Evolutionary conservation across 2,113 vertebrate genomes (phyloP).

Genomic region (Phalacrocorax pelagicus): DNA sequence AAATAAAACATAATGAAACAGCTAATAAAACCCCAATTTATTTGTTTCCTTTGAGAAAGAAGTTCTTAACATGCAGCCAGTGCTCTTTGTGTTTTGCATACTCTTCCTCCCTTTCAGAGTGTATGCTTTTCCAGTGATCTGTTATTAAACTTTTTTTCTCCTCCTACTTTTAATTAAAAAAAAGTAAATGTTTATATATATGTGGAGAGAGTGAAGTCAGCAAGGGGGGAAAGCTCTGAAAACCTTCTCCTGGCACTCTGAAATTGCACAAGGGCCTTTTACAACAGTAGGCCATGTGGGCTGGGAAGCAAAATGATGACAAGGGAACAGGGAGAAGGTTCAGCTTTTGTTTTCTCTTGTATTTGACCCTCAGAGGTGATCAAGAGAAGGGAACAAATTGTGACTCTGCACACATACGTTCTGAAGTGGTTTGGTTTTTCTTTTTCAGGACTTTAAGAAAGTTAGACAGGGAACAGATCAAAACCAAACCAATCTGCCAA

Average conservation of each 20-base stretch:
- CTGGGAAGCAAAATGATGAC: not conserved
- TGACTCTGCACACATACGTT: not conserved
- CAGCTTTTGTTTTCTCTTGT: not conserved
- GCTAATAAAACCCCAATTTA: constrained; percentile 77
- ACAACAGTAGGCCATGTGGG: not conserved
- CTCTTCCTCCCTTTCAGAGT: constrained; percentile 59
- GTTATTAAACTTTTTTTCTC: constrained; percentile 27
- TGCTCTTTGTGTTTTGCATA: constrained; percentile 59
- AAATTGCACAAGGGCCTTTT: not conserved
- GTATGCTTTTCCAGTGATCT: constrained; percentile 18
- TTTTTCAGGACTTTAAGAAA: not conserved
- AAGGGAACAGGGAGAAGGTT: not conserved
- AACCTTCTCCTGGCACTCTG: not conserved
- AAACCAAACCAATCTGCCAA: not conserved
- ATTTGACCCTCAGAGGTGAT: not conserved
- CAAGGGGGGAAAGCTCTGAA: not conserved
- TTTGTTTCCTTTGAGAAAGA: constrained; percentile 71
- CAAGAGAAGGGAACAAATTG: not conserved
- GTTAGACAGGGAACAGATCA: not conserved
- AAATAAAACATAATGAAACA: constrained; percentile 80
- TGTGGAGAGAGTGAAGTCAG: not conserved
- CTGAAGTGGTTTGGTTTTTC: not conserved
- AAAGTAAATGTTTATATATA: not conserved
- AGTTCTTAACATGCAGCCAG: constrained; percentile 44
- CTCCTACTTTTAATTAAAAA: constrained; percentile 43